Evolutionary conservation across 2,797 vertebrate species (phyloP).

Genomic region (Bradypodion pumilum): DNA sequence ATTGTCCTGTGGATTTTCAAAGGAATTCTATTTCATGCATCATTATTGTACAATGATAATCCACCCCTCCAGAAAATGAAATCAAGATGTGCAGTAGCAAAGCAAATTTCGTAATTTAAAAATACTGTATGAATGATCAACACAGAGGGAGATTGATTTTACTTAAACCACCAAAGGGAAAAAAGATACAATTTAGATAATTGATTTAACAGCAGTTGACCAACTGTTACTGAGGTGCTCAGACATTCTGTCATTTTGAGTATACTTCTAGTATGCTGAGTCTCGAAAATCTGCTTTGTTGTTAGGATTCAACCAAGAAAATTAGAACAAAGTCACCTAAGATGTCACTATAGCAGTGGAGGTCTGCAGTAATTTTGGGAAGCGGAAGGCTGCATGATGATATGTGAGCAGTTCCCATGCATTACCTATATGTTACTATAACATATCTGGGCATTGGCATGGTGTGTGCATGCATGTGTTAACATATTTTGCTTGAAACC

Average conservation of each 20-base stretch:
- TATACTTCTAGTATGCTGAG: background rate
- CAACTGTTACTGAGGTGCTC: background rate
- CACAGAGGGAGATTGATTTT: background rate
- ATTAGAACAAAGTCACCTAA: no score
- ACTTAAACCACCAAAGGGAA: background rate
- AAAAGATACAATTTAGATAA: background rate
- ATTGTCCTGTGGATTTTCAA: background rate
- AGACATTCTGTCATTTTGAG: background rate
- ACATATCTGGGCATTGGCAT: no score
- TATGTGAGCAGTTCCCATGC: no score
- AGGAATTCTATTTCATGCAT: conserved; percentile 8
- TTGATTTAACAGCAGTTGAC: background rate
- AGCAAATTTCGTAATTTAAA: conserved; percentile 4
- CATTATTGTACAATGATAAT: background rate
- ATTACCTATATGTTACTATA: no score
- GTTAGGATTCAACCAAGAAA: no score
- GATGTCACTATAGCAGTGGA: no score
- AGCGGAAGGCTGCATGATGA: no score
- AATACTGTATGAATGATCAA: background rate
- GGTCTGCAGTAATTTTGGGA: no score
- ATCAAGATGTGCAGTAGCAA: background rate
- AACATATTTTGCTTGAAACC: no score
- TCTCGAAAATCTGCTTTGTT: background rate
- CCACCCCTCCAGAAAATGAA: background rate
- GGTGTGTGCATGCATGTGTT: no score